Evolutionary conservation across 2,113 vertebrate species (phyloP), one percentile per base, ranked within the genome.

Genomic region (Stictonetta naevosa): DNA sequence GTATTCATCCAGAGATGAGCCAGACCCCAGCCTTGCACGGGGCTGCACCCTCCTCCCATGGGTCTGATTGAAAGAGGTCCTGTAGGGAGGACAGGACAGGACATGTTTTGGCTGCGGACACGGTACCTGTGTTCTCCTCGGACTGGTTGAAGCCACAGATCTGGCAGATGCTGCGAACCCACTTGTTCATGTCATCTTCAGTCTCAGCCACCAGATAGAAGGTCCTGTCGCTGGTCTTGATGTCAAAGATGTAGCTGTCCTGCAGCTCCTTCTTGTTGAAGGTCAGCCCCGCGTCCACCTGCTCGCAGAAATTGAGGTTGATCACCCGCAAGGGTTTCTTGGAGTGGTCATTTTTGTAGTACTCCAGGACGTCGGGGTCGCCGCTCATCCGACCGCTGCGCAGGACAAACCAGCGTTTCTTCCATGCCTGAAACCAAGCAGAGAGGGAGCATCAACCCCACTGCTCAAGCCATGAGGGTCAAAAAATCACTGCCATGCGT

Each of bases 71-170:
- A 78, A 81, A 62, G 26, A 84, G 21, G 23, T 10, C 18, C 36
- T 1, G 0, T 3, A 48, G 62, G 55, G n/a, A 94, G 21, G n/a
- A 67, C 12, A 74, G 28, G n/a, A 81, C 23, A 67, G 40, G 86
- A 82, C 40, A 48, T 11, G 29, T 9, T 56, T 64, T 31, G 83
- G 62, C 23, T 42, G 56, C 0, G 2, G 69, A 23, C 69, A 60
- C 0, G 4, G 3, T 99, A 99, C 99, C 99, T 92, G 99, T 94
- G 94, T 97, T 98, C 89, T 99, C 99, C 58, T 99, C 99, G 0
- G 99, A 99, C 96, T 99, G 99, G 97, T 99, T 99, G 98, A 99
- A 99, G 74, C 99, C 99, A 38, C 99, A 99, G 88, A 99, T 99
- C 97, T 99, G 99, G 95, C 99, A 99, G 97, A 99, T 99, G 94